phyloP scores from a whole-genome alignment of 2,797 vertebrate genomes.

The Artibeus jamaicensis region DNA sequence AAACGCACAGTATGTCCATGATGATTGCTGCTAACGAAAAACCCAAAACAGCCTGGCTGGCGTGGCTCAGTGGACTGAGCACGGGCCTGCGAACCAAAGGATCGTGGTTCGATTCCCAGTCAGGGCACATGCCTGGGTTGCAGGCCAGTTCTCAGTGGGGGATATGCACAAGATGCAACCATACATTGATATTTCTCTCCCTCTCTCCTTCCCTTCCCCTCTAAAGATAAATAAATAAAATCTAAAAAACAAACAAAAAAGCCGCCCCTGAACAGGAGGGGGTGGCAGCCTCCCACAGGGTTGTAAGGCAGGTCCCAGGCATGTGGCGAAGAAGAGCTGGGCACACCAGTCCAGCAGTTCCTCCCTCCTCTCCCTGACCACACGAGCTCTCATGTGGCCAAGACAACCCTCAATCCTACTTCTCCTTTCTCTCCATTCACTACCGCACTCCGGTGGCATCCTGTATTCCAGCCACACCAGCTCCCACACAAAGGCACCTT shows the following conservation, averaged over 20 bases:
- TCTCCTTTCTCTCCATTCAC: background rate
- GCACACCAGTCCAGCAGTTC: background rate
- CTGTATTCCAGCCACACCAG: background rate
- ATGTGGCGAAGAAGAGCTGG: background rate
- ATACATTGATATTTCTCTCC: too few species aligned
- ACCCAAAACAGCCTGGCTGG: background rate
- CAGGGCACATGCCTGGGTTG: too few species aligned
- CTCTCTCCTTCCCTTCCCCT: too few species aligned
- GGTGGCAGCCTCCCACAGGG: background rate
- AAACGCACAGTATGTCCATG: accelerated
- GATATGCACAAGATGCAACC: too few species aligned
- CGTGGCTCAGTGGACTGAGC: too few species aligned
- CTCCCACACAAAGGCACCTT: background rate
- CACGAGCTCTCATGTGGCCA: background rate
- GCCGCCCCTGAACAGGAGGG: too few species aligned
- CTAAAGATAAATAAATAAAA: too few species aligned
- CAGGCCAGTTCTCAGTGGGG: too few species aligned
- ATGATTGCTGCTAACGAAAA: background rate
- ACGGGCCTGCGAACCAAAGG: too few species aligned
- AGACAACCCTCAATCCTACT: background rate
- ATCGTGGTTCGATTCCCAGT: too few species aligned
- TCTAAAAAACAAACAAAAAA: too few species aligned
- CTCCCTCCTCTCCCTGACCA: background rate
- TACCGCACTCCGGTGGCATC: background rate
- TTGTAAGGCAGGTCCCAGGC: background rate